phyloP scores from a whole-genome alignment of 2,113 vertebrate genomes.

The Peromyscus californicus region DNA sequence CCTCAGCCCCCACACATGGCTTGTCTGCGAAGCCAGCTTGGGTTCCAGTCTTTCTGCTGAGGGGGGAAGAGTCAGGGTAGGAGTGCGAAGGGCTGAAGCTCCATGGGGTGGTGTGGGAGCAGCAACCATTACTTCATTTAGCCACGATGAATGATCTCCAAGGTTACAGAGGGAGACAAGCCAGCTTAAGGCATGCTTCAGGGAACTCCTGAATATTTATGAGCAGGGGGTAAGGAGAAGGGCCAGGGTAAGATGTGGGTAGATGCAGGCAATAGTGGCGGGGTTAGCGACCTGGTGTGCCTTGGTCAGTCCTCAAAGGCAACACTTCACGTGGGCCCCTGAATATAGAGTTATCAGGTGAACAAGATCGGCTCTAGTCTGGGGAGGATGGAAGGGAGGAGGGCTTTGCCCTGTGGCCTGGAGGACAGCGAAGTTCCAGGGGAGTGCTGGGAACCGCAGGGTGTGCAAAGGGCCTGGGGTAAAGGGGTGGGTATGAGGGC shows the following conservation, averaged over 20 bases:
- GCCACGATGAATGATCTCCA: background rate
- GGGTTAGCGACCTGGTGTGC: background rate
- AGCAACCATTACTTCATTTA: background rate
- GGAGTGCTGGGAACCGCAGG: background rate
- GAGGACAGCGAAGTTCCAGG: background rate
- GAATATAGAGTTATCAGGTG: background rate
- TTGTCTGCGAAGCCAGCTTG: background rate
- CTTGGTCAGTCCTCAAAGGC: background rate
- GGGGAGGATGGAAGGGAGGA: background rate
- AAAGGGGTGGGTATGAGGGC: background rate
- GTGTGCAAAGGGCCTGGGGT: background rate
- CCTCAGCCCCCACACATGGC: background rate
- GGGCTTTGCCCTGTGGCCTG: background rate
- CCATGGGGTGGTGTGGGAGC: background rate
- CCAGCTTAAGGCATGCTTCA: background rate
- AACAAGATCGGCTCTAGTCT: background rate
- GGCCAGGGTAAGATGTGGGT: background rate
- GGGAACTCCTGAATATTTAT: background rate
- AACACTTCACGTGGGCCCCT: rapidly evolving
- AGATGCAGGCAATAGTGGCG: background rate
- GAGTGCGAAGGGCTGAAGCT: background rate
- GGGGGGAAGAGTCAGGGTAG: background rate
- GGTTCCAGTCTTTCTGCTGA: background rate
- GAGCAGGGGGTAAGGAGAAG: background rate
- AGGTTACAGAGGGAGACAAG: rapidly evolving